These are phyloP conservation scores for Caenorhabditis doughertyi DNA, from an alignment of 2,888 invertebrate species.

Conservation along the genomic window DNA sequence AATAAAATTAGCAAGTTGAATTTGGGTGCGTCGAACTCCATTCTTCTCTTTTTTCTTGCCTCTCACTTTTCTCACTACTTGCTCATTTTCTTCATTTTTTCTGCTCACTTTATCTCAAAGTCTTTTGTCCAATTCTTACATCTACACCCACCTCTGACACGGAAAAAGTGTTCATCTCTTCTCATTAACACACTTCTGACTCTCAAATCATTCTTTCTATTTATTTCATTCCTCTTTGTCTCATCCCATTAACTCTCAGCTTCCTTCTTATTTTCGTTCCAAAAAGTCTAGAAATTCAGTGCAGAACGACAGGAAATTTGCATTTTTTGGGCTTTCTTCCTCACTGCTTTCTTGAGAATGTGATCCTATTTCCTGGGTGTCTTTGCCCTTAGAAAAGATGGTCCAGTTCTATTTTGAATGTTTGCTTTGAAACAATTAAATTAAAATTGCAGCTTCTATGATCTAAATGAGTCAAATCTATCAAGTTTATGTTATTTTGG, in stretches of 20 bases:
- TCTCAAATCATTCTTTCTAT: neutral
- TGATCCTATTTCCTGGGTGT: conserved; percentile 23
- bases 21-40: conserved; percentile 56
- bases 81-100: conserved; percentile 6
- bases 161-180: too few species aligned
- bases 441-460: too few species aligned
- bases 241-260: conserved; percentile 1
- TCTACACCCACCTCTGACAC: too few species aligned
- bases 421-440: too few species aligned
- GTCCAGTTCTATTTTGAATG: neutral
- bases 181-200: neutral
- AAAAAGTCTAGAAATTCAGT: conserved; percentile 9
- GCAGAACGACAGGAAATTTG: conserved; percentile 38
- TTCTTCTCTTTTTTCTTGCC: conserved; percentile 12
- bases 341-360: conserved; percentile 4
- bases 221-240: neutral
- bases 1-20: conserved; percentile 61
- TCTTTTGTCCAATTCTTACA: too few species aligned
- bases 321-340: conserved; percentile 15
- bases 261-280: neutral
- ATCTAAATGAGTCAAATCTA: too few species aligned
- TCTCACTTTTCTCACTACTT: conserved; percentile 10
- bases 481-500: too few species aligned
- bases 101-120: neutral
- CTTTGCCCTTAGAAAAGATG: neutral